A percentile compares a stretch with the other conserved stretches of the same genome.
phyloP scores from a whole-genome alignment of 1,140 invertebrate species.

The Caenorhabditis latens region DNA sequence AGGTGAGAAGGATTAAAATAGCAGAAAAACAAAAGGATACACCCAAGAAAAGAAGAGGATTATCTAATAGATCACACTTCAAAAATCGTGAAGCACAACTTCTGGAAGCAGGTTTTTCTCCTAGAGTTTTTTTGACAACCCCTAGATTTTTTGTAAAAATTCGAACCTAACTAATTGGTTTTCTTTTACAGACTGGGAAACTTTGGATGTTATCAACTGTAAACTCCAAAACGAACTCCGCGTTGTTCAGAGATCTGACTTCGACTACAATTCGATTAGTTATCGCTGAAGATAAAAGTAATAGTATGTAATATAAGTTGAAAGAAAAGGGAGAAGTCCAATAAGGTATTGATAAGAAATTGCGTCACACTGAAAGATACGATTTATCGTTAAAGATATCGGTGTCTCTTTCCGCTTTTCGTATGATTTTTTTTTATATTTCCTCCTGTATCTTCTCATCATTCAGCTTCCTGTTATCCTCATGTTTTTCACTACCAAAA shows the following conservation, averaged over 20 bases:
- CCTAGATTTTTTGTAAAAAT: too few relatives aligned
- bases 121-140: too few relatives aligned
- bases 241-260: too few relatives aligned
- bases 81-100: constrained; percentile 3
- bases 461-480: constrained; percentile 6
- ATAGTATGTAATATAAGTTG: background rate
- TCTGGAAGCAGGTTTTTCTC: background rate
- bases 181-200: too few relatives aligned
- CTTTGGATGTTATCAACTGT: too few relatives aligned
- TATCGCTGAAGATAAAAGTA: too few relatives aligned
- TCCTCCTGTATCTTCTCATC: background rate
- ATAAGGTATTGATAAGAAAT: background rate
- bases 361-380: constrained; percentile 42
- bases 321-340: background rate
- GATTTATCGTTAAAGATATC: constrained; percentile 5
- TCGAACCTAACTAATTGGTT: too few relatives aligned
- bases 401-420: background rate
- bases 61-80: constrained; percentile 48
- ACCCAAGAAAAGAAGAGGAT: constrained; percentile 1
- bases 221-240: too few relatives aligned
- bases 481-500: constrained; percentile 27
- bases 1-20: background rate
- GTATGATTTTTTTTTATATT: background rate
- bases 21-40: background rate
- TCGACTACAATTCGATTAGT: too few relatives aligned